Conservation (phyloP, 1,140 invertebrate genomes). For the Hylaeus anthracinus region DNA sequence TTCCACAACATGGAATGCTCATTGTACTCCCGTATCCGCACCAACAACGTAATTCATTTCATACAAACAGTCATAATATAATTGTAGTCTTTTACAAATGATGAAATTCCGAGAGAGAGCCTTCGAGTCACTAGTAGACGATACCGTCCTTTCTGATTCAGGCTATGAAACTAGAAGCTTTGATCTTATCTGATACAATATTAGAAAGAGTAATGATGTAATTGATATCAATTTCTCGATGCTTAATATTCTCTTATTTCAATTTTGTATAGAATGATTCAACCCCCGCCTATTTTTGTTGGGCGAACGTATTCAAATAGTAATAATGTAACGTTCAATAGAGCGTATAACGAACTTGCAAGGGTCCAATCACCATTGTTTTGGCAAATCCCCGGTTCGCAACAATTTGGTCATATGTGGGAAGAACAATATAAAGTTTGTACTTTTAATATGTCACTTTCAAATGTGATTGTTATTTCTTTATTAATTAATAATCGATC, state of each 20-base stretch:
- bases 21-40: conserved; percentile 66
- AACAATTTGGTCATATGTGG: conserved; percentile 68
- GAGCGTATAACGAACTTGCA: conserved; percentile 71
- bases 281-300: conserved; percentile 70
- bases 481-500: background rate
- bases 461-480: background rate
- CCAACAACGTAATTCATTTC: conserved; percentile 68
- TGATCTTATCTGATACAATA: conserved; percentile 79
- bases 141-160: conserved; percentile 74
- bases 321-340: conserved; percentile 69
- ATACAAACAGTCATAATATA: too few species aligned
- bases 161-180: conserved; percentile 73
- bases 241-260: conserved; percentile 39
- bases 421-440: conserved; percentile 69
- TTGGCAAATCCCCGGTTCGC: conserved; percentile 69
- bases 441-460: conserved; percentile 23
- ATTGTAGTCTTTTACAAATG: conserved; percentile 30
- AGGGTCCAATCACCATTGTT: conserved; percentile 72
- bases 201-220: background rate
- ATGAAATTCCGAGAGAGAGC: conserved; percentile 75
- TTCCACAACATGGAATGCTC: conserved; percentile 71
- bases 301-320: conserved; percentile 67
- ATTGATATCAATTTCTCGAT: background rate
- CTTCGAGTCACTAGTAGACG: conserved; percentile 77
- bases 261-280: conserved; percentile 68